phyloP scores from a whole-genome alignment of 2,888 invertebrate genomes.

The Pristionchus mayeri region DNA sequence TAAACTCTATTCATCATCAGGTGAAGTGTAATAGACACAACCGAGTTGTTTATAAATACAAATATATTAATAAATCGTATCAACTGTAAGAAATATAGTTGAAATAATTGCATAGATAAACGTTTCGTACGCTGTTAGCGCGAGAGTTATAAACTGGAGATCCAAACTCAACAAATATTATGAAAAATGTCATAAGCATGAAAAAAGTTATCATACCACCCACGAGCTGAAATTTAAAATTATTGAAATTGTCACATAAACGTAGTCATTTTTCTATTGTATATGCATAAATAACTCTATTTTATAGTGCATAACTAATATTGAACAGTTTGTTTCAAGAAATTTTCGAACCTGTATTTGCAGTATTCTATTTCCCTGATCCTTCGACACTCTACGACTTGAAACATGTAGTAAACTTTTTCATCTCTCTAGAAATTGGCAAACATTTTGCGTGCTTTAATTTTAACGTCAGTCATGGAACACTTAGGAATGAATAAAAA shows the following conservation, averaged over 20 bases:
- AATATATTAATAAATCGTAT: neutral
- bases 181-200: neutral
- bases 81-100: neutral
- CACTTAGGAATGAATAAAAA: too few relatives aligned
- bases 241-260: too few relatives aligned
- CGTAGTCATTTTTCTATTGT: too few relatives aligned
- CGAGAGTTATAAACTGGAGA: neutral
- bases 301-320: too few relatives aligned
- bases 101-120: neutral
- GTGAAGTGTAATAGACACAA: neutral
- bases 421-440: neutral
- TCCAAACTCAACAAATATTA: neutral
- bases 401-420: neutral
- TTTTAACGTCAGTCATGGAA: neutral
- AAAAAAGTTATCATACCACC: neutral
- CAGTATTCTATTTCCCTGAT: conserved; percentile 3
- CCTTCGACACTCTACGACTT: neutral
- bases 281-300: too few relatives aligned
- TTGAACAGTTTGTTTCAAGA: neutral
- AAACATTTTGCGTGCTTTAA: too few relatives aligned
- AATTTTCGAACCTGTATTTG: neutral
- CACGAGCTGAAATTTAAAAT: neutral
- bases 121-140: neutral
- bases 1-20: neutral
- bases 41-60: neutral